A percentile compares a stretch with the other conserved stretches of the same genome.
Conservation (phyloP, 92 coral and sea anemone genomes). For the Zoanthus solanderi region DNA sequence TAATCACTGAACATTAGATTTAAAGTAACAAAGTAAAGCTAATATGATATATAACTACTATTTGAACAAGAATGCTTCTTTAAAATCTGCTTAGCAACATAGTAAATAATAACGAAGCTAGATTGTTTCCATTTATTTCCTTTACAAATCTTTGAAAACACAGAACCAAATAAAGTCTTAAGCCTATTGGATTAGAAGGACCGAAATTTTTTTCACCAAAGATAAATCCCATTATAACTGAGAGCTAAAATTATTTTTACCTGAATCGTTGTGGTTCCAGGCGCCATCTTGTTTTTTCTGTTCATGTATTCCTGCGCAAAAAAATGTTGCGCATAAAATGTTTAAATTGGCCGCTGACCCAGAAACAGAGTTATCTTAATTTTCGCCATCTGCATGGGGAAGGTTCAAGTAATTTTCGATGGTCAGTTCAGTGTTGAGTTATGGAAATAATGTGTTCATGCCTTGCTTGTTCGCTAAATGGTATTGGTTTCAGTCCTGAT, state of each 20-base stretch:
- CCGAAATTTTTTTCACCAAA: neutral
- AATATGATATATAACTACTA: neutral
- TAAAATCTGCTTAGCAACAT: constrained; percentile 39
- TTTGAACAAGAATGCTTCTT: neutral
- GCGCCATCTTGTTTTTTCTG: constrained; percentile 87
- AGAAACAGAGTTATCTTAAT: neutral
- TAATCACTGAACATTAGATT: too few relatives aligned
- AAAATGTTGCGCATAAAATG: constrained; percentile 10
- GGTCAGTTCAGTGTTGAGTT: neutral
- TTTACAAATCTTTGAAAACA: neutral
- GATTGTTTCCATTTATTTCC: neutral
- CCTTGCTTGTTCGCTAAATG: constrained; percentile 25
- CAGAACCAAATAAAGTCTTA: too few relatives aligned
- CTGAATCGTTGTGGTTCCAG: constrained; percentile 86
- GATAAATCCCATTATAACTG: neutral
- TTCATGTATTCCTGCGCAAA: constrained; percentile 6
- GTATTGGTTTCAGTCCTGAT: neutral
- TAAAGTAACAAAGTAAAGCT: neutral
- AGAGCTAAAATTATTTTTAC: constrained; percentile 50
- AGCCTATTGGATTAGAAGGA: too few relatives aligned
- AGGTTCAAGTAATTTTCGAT: too few relatives aligned
- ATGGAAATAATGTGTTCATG: constrained; percentile 48
- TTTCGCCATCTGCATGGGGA: too few relatives aligned
- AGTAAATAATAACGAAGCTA: constrained; percentile 18
- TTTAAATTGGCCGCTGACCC: constrained; percentile 2